Evolutionary conservation across 1,140 invertebrate species (phyloP), one percentile per base, ranked within the genome.

Genomic region (Berghia stephanieae): DNA sequence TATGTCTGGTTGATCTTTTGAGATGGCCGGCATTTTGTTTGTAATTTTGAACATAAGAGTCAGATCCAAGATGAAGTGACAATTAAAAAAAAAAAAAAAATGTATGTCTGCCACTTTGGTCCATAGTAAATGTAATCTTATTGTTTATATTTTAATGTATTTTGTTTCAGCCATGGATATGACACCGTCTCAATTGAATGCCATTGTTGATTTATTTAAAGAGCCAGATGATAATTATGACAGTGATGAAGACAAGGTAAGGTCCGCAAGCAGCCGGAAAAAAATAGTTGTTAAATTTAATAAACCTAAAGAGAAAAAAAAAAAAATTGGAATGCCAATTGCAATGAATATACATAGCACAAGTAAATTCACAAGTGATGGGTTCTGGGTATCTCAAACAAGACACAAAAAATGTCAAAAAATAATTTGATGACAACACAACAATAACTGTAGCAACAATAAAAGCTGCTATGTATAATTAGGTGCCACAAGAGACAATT

Each of bases 241-340:
- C 24, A 75, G 72, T 63, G 72, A 75, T 63, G 72, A 75, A 38
- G 72, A 75, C 27, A 44, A n/a, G 31, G 72, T 75, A 63, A 75
- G 72, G 1, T 63, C 8, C 10, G 13, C 27, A 18, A 16, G 27
- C 27, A 8, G 10, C 27, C 27, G 8, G 27, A 13, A 31, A 8
- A 13, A 63, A 16, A 63, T 21, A 63, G 57, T 10, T 8, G 8
- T 21, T 13, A 21, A 16, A 10, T 10, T 63, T 8, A 63, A 31
- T 16, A 16, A 63, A 31, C 8, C 13, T 21, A 10, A 63, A 8
- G 8, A 63, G 8, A 16, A 16, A 16, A 63, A 18, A 63, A 8
- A 8, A 63, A 16, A 63, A 18, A 63, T 18, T 18, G 27, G 8
- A 27, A 27, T 27, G 8, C 13, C 27, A 63, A 27, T 8, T 63